Percentiles rank a stretch among this genome's conserved stretches.
Conservation (phyloP, 2,797 vertebrate genomes). For the Cyprinella venusta region DNA sequence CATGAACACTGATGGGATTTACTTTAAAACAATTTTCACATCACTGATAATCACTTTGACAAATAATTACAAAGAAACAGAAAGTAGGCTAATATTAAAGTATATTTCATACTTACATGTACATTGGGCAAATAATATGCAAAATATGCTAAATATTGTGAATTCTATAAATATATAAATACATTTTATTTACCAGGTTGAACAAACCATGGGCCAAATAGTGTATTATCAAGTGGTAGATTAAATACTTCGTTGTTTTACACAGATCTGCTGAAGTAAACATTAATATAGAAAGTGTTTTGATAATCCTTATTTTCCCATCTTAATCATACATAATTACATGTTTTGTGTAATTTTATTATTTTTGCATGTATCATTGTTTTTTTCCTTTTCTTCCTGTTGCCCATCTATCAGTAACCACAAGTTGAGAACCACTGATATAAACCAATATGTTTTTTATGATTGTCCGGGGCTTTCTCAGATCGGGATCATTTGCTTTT, state of each 20-base stretch:
- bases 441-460: background rate
- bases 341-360: background rate
- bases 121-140: background rate
- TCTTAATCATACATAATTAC: background rate
- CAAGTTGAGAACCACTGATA: background rate
- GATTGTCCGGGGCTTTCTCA: background rate
- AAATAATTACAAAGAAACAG: background rate
- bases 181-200: background rate
- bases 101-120: background rate
- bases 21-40: background rate
- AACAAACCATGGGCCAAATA: background rate
- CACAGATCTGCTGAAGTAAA: background rate
- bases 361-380: background rate
- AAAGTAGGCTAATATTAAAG: background rate
- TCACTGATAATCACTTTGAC: background rate
- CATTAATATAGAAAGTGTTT: background rate
- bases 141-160: background rate
- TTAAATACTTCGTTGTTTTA: background rate
- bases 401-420: too few species aligned
- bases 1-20: background rate
- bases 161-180: background rate
- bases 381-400: background rate
- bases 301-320: background rate
- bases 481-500: slow-evolving; percentile 16
- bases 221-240: background rate